Conservation (phyloP, 2,888 invertebrate species). For the Aelia acuminata region DNA sequence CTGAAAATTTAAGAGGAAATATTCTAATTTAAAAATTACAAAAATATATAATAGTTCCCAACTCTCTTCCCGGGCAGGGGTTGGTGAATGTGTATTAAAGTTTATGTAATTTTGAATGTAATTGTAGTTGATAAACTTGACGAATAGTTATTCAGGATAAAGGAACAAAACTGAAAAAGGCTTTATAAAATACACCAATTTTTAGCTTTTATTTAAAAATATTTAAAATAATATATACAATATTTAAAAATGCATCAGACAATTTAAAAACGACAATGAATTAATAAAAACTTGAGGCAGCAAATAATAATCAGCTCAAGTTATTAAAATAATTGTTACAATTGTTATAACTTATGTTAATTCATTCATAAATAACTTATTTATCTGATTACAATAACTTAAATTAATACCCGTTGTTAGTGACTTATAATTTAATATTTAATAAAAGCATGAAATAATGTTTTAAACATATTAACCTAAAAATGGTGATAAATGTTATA, state of each 20-base stretch:
- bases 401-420: slow-evolving; percentile 48
- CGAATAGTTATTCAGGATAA: neutral
- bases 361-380: neutral
- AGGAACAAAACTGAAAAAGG: neutral
- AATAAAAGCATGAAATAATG: neutral
- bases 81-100: too few species aligned
- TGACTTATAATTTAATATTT: neutral
- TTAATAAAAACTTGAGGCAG: neutral
- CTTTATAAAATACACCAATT: neutral
- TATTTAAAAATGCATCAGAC: neutral
- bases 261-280: neutral
- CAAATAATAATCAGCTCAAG: neutral
- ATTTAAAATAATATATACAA: slow-evolving; percentile 22
- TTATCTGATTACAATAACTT: neutral
- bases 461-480: neutral
- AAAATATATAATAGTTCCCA: too few species aligned
- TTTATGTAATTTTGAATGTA: too few species aligned
- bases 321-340: neutral
- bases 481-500: neutral
- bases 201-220: neutral
- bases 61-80: too few species aligned
- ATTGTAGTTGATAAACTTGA: too few species aligned
- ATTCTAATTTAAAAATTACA: too few species aligned
- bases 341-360: neutral
- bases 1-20: too few species aligned